Evolutionary conservation across 35 echinoderm and acorn worm species (phyloP).

Genomic region (Diadema setosum): DNA sequence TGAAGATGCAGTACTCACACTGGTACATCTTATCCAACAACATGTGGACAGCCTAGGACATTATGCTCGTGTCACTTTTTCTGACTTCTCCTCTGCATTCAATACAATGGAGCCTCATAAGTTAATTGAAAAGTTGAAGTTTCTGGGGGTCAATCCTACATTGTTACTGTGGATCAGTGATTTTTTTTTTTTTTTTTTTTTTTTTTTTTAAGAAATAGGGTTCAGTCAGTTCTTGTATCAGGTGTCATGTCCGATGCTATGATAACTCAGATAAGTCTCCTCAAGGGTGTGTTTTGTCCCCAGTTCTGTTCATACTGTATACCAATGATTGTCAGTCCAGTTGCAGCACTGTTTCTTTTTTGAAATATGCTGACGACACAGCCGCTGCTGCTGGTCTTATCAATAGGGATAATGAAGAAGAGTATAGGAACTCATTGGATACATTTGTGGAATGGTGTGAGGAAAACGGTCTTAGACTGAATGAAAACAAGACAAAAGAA

Average conservation of each 20-base stretch:
- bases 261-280: too few relatives aligned
- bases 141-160: not conserved
- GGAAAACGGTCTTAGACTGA: not conserved
- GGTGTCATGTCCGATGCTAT: too few relatives aligned
- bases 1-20: too few relatives aligned
- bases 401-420: not conserved
- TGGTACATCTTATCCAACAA: too few relatives aligned
- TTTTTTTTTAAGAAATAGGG: not conserved
- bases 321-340: too few relatives aligned
- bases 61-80: not conserved
- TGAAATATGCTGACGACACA: not conserved
- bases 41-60: too few relatives aligned
- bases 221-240: too few relatives aligned
- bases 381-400: not conserved
- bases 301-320: too few relatives aligned
- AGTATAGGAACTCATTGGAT: not conserved
- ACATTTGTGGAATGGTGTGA: not conserved
- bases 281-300: too few relatives aligned
- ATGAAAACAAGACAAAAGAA: not conserved
- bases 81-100: not conserved
- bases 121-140: not conserved
- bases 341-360: not conserved
- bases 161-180: not conserved
- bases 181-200: too few relatives aligned
- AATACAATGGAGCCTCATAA: not conserved